phyloP scores from a whole-genome alignment of 2,113 vertebrate species.

The Geothlypis trichas region DNA sequence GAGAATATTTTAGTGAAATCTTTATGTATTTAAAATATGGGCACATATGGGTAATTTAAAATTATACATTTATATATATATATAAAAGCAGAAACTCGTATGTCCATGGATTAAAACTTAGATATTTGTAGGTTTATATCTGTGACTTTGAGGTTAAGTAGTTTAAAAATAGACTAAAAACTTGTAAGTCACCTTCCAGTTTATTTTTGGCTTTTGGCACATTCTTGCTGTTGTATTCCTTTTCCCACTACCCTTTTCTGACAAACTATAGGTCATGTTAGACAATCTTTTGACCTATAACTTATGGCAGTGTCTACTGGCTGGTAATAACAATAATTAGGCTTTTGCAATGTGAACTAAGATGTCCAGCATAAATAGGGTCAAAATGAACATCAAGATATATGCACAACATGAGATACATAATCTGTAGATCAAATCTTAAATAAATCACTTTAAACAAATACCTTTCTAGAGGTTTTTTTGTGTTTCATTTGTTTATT shows the following conservation, averaged over 20 bases:
- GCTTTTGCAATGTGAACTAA: slow-evolving; percentile 18
- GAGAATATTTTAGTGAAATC: background rate
- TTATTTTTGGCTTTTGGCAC: slow-evolving; percentile 42
- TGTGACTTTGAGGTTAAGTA: background rate
- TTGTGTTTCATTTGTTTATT: background rate
- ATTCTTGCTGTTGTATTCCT: background rate
- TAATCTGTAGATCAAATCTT: background rate
- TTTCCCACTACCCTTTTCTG: slow-evolving; percentile 16
- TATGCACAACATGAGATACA: background rate
- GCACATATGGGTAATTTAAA: background rate
- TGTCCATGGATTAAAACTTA: background rate
- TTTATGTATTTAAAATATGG: slow-evolving; percentile 17
- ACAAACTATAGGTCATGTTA: slow-evolving; percentile 30
- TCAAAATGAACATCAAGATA: background rate
- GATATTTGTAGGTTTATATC: background rate
- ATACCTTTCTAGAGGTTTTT: background rate
- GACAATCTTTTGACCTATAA: slow-evolving; percentile 24
- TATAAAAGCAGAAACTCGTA: background rate
- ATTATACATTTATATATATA: background rate
- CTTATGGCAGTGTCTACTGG: background rate
- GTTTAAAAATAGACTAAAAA: background rate
- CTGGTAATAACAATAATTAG: slow-evolving; percentile 23
- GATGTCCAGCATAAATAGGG: background rate
- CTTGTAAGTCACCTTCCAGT: slow-evolving; percentile 15
- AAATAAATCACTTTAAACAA: background rate